Conservation (phyloP, 2,113 vertebrate genomes). For the Neogobius melanostomus region DNA sequence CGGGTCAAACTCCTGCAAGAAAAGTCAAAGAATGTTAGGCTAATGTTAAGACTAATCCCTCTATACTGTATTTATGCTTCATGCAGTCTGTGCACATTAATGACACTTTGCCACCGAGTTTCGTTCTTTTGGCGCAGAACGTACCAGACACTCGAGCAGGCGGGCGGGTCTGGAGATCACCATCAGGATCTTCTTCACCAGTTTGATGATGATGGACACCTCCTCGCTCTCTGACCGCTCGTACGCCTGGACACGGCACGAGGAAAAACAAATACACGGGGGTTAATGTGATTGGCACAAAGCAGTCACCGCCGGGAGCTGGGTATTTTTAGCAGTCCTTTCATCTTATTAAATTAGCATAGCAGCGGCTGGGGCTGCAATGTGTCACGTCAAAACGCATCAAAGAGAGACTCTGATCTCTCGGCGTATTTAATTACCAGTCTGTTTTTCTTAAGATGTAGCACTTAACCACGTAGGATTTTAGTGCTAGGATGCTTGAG, state of each 20-base stretch:
- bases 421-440: constrained; percentile 34
- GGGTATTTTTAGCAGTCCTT: constrained; percentile 43
- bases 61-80: too few relatives aligned
- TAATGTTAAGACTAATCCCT: too few relatives aligned
- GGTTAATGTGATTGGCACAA: constrained; percentile 24
- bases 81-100: background rate
- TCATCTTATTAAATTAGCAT: constrained; percentile 30
- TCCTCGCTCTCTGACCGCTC: constrained; percentile 92
- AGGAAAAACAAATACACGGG: constrained; percentile 24
- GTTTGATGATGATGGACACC: constrained; percentile 84
- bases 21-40: background rate
- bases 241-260: constrained; percentile 79
- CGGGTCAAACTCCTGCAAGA: constrained; percentile 88
- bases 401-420: background rate
- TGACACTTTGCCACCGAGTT: constrained; percentile 14
- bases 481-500: too few relatives aligned
- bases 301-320: constrained; percentile 1
- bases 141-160: constrained; percentile 92
- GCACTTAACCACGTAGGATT: too few relatives aligned
- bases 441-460: background rate
- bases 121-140: constrained; percentile 23
- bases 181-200: constrained; percentile 91
- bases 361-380: constrained; percentile 14
- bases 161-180: constrained; percentile 91
- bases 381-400: constrained; percentile 10